Conservation (phyloP, 2,797 vertebrate species). For the Australoheros facetus region DNA sequence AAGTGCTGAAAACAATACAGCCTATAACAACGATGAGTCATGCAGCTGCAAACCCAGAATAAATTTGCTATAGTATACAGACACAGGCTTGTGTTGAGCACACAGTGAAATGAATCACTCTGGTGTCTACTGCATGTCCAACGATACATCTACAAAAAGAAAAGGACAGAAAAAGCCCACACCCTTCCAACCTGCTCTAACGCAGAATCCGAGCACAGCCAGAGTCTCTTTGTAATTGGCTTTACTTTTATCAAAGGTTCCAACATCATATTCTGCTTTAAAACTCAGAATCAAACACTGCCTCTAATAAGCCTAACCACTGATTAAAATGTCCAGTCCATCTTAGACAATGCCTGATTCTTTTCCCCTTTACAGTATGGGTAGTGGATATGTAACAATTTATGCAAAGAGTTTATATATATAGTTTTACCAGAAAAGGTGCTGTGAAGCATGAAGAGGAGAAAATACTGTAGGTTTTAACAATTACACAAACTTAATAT, state of each 20-base stretch:
- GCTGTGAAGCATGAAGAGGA: background rate
- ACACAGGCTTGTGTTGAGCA: slow-evolving; percentile 10
- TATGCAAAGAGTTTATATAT: background rate
- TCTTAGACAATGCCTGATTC: slow-evolving; percentile 18
- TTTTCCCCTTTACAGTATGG: background rate
- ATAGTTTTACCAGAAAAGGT: background rate
- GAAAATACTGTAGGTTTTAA: background rate
- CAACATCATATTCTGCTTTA: slow-evolving; percentile 8
- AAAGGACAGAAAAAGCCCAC: background rate
- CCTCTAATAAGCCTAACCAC: slow-evolving; percentile 32
- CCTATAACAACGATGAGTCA: slow-evolving; percentile 42
- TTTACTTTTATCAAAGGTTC: slow-evolving; percentile 25
- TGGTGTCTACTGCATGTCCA: background rate
- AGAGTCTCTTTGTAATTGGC: slow-evolving; percentile 38
- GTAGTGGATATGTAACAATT: slow-evolving; percentile 29
- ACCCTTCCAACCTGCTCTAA: background rate
- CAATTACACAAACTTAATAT: background rate
- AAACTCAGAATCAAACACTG: slow-evolving; percentile 39
- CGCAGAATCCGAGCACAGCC: background rate
- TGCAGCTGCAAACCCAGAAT: slow-evolving; percentile 22
- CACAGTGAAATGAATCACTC: slow-evolving; percentile 25
- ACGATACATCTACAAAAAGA: slow-evolving; percentile 1
- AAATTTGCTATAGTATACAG: slow-evolving; percentile 8
- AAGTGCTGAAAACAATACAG: slow-evolving; percentile 41
- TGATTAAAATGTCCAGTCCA: slow-evolving; percentile 34